Evolutionary conservation across 2,113 vertebrate genomes (phyloP).

Genomic region (Chaenocephalus aceratus): DNA sequence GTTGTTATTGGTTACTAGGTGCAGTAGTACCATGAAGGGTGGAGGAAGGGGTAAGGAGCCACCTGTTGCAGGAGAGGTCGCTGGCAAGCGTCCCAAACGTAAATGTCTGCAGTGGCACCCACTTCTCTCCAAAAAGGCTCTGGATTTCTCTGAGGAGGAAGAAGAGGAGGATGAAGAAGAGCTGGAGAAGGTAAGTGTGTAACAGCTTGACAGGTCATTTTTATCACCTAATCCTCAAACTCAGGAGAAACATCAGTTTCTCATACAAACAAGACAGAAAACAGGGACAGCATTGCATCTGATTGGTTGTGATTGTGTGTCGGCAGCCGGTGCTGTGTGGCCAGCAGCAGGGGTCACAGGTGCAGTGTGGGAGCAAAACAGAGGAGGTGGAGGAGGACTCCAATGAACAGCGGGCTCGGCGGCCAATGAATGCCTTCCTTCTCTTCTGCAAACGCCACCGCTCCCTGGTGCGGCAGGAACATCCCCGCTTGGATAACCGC

Average conservation of each 20-base stretch:
- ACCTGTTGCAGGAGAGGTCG: slow-evolving; percentile 90
- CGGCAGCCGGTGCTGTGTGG: slow-evolving; percentile 71
- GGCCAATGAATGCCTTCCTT: slow-evolving; percentile 99
- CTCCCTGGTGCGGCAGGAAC: slow-evolving; percentile 95
- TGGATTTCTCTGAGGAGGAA: slow-evolving; percentile 97
- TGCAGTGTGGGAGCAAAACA: slow-evolving; percentile 84
- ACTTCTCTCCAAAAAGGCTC: slow-evolving; percentile 94
- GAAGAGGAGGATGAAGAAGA: slow-evolving; percentile 98
- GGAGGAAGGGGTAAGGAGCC: slow-evolving; percentile 94
- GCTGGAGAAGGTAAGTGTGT: slow-evolving; percentile 89
- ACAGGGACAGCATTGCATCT: neutral
- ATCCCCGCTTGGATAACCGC: slow-evolving; percentile 97
- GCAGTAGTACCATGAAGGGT: slow-evolving; percentile 97
- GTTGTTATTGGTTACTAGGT: slow-evolving; percentile 73
- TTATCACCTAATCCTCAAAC: neutral
- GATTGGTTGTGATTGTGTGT: neutral
- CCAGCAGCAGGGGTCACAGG: slow-evolving; percentile 74
- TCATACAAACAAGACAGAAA: neutral
- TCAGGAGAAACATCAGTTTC: slow-evolving; percentile 1
- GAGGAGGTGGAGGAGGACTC: slow-evolving; percentile 93
- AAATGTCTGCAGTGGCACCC: slow-evolving; percentile 99
- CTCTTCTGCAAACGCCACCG: slow-evolving; percentile 99
- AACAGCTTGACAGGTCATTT: neutral
- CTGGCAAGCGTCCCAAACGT: slow-evolving; percentile 94
- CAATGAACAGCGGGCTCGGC: slow-evolving; percentile 92